Evolutionary conservation across 2,113 vertebrate species (phyloP), one percentile per base, ranked within the genome.

Genomic region (Orthochromis indermauri): DNA sequence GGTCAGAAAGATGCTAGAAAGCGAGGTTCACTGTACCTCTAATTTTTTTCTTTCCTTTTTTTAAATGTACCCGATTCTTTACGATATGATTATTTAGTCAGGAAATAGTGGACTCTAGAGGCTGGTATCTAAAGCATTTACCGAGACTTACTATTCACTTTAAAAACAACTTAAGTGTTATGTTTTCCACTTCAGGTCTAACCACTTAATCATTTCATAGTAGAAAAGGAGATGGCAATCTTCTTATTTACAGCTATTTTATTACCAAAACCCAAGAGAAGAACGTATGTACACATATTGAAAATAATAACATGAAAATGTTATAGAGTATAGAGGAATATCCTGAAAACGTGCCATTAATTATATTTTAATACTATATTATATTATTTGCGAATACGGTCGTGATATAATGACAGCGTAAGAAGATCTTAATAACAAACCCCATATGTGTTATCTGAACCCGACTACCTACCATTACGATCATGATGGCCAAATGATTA

Each of bases 1-100:
- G 33, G 84, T 95, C 91, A 92, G 28, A 54, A 7, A 63, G 61
- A 59, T 73, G 83, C 73, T 71, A 76, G 33, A 47, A 55, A 31
- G 4, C 3, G 6, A 71, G 17, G 5, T 12, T 63, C 12, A 84
- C 37, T 49, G 84, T 12, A 12, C 10, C 19, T 14, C 45, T 37
- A 37, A 21, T n/a, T 63, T 66, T 66, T 5, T 9, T 68, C 8
- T 81, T n/a, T 53, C 10, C 2, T 53, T 61, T 68, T 68, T 63
- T 33, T 40, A 45, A 49, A 57, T 42, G 5, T 28, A 16, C 13
- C 14, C 2, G 4, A 47, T 28, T 35, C 28, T 55, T 51, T 28
- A 47, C 5, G 54, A 83, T 28, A 35, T 71, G 35, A 28, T 14
- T 51, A 16, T 24, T 11, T 26, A 33, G 7, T 55, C 24, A 24